Base-by-base conservation (phyloP, 2,888 invertebrate genomes). In the Ernsta delagoae region DNA sequence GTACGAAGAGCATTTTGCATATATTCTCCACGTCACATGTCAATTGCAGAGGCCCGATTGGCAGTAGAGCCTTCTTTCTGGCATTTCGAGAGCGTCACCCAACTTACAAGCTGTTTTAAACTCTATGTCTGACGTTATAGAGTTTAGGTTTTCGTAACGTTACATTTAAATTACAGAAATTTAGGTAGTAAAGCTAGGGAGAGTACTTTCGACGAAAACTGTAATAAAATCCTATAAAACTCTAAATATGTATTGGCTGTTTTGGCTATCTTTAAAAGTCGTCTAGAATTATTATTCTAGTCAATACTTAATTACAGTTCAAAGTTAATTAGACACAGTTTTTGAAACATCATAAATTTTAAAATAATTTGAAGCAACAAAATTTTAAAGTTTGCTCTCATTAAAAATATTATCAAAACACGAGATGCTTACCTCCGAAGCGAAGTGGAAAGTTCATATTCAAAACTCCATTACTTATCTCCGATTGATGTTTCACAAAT, bases 11-110 rank as follows among this genome's bases (percentile, higher is more conserved):
- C 60, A 59, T 66, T 66, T 66, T 66, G 60, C 66, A 66, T 66
- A 66, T 48, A 65, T 66, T 66, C 53, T 9, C 41, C 59, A 12
- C 60, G 60, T 66, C 59, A 66, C 60, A 60, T 66, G 66, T 66
- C 66, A 60, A 66, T 60, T 66, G 66, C 66, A 66, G 16, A 4
- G 41, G 12, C 31, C 43, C 54, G 53, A 66, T 53, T 60, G 59
- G 59, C 53, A 41, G 59, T 36, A n/a, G 65, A 66, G 53, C 41
- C 50, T 31, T 59, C 39, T 65, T 65, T 65, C 39, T 65, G n/a
- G 50, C 16, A 50, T 12, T n/a, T 34, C 48, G 8, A 50, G 34
- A n/a, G 5, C 45, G 45, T n/a, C n/a, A 45, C 31, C 45, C 3
- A 31, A 16, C 9, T 5, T 43, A 11, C 59, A 12, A 1, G 11